A percentile compares a stretch with the other conserved stretches of the same genome.
phyloP scores from a whole-genome alignment of 2,888 invertebrate genomes.

The Drosophila austrosaltans region DNA sequence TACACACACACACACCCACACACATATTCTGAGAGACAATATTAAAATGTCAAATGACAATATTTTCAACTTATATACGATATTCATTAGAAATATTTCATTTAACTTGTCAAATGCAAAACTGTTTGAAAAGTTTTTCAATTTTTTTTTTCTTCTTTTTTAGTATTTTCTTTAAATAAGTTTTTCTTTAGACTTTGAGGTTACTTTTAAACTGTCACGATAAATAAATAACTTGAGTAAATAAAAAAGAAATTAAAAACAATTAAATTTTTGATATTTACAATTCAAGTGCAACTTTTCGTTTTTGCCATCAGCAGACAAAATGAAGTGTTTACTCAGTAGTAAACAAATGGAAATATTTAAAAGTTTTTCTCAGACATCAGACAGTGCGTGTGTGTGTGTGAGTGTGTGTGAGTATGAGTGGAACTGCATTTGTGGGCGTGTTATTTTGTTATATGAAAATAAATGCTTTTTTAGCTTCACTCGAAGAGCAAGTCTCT shows the following conservation, averaged over 20 bases:
- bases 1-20: not conserved
- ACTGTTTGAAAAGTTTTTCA: conserved; percentile 48
- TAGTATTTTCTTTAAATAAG: too few relatives aligned
- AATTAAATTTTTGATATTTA: conserved; percentile 70
- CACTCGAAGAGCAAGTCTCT: not conserved
- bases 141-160: conserved; percentile 52
- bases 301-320: conserved; percentile 35
- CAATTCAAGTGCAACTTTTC: conserved; percentile 46
- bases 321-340: conserved; percentile 15
- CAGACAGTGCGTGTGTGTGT: not conserved
- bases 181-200: conserved; percentile 22
- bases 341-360: conserved; percentile 28
- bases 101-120: conserved; percentile 1
- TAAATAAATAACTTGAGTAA: conserved; percentile 27
- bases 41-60: conserved; percentile 54
- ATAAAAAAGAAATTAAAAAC: conserved; percentile 58
- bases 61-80: conserved; percentile 41
- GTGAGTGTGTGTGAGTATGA: not conserved
- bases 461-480: conserved; percentile 33
- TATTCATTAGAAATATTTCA: conserved; percentile 51
- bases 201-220: conserved; percentile 28
- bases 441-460: conserved; percentile 8
- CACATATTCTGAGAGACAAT: not conserved
- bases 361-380: not conserved
- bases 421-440: conserved; percentile 6